Conservation (phyloP, 2,797 vertebrate species). For the Danio tinwini region DNA sequence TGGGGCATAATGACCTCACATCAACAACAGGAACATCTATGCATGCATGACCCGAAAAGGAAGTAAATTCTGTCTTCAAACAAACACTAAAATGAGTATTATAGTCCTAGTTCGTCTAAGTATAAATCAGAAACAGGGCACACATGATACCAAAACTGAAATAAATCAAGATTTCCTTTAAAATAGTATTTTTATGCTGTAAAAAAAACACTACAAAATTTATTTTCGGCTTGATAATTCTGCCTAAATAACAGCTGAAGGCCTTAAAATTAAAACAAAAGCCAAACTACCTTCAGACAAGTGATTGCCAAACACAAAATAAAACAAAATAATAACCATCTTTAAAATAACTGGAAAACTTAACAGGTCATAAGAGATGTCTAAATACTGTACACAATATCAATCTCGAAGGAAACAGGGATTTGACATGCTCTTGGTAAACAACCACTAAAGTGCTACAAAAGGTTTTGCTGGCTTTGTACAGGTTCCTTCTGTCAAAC, state of each 20-base stretch:
- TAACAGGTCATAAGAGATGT: constrained; percentile 16
- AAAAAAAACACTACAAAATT: constrained; percentile 7
- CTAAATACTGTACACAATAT: not conserved
- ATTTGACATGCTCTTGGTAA: constrained; percentile 43
- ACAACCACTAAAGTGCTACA: constrained; percentile 62
- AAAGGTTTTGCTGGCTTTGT: constrained; percentile 52
- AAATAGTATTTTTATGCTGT: not conserved
- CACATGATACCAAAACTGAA: not conserved
- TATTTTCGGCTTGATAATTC: constrained; percentile 14
- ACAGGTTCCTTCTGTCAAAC: constrained; percentile 21
- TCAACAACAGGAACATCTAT: constrained; percentile 11
- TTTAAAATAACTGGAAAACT: not conserved
- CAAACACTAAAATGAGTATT: constrained; percentile 1
- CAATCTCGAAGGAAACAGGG: not conserved
- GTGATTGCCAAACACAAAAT: constrained; percentile 45
- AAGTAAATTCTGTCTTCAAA: constrained; percentile 31
- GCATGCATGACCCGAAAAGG: constrained; percentile 5
- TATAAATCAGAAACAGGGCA: not conserved
- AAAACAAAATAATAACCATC: constrained; percentile 2
- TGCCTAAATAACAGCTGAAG: not conserved
- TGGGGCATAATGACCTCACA: too few species aligned
- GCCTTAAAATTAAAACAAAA: constrained; percentile 17
- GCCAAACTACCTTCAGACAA: constrained; percentile 7
- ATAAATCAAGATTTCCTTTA: constrained; percentile 1
- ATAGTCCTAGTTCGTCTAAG: too few species aligned